Evolutionary conservation across 2,888 invertebrate species (phyloP), one percentile per base, ranked within the genome.

Genomic region (Meteorus colon): DNA sequence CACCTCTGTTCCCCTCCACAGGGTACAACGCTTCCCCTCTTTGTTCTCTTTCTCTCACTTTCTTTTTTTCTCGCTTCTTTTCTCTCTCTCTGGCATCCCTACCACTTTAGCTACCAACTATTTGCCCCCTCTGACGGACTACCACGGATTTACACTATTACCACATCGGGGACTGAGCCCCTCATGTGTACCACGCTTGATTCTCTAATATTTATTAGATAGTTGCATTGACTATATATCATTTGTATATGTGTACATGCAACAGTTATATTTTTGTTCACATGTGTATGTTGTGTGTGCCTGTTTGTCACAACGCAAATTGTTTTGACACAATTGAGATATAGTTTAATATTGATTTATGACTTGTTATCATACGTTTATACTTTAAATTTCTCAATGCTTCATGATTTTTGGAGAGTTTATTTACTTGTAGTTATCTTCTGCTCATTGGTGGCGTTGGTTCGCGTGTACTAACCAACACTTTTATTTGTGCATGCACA

Each of bases 111-210:
- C 3, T 12, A 29, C 12, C 62, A 29, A 29, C 14, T 62, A 62
- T 31, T 62, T 27, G 1, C 24, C 55, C 31, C 34, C 41, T 41
- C 55, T 59, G 51, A 34, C 31, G 37, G 51, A 24, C 72, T 65
- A 45, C 31, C 37, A 27, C 48, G 55, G 73, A 41, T 73, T 67
- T 67, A 51, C 24, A 24, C 60, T 73, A 34, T 73, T 73, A 59
- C 73, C 55, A 69, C 48, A 59, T 55, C 41, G 29, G 27, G 67
- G 67, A 45, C 59, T 73, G 45, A 73, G 41, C 62, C 67, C 67
- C 65, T 31, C 34, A 34, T 65, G 65, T 66, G 65, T 37, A 37
- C 41, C 55, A 34, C 60, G 67, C 59, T 67, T 66, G 60, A 60
- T 24, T 59, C 16, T 3, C 37, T 37, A 60, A 45, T 45, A 16